phyloP scores from a whole-genome alignment of 2,113 vertebrate genomes.

The Tringa solitaria region DNA sequence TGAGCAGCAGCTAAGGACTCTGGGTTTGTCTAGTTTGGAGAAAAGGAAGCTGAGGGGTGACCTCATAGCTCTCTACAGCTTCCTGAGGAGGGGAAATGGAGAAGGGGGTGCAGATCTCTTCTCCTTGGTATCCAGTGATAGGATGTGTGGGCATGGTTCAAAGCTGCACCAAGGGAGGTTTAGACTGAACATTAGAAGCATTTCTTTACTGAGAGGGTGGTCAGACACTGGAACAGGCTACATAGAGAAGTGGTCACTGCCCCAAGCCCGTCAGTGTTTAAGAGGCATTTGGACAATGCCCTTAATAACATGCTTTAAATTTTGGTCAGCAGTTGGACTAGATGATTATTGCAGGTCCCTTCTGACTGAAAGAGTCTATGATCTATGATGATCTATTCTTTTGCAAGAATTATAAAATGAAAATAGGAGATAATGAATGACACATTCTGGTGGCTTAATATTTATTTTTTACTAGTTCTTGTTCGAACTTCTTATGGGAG shows the following conservation, averaged over 20 bases:
- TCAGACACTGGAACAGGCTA: neutral
- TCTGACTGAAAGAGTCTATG: neutral
- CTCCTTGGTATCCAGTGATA: neutral
- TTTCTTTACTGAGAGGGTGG: neutral
- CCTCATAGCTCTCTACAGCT: neutral
- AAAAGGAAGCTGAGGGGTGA: neutral
- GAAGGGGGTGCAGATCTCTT: neutral
- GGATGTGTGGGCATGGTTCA: neutral
- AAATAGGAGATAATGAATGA: neutral
- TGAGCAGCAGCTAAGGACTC: neutral
- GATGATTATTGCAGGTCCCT: neutral
- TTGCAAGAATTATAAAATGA: neutral
- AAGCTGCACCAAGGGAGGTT: neutral
- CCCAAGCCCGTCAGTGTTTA: neutral
- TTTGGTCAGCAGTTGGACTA: neutral
- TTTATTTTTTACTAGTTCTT: slow-evolving; percentile 3
- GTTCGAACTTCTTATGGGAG: neutral
- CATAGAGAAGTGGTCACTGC: neutral
- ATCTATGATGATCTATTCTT: neutral
- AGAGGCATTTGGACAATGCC: neutral
- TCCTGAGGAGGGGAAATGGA: neutral
- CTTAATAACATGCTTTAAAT: neutral
- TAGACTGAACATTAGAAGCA: neutral
- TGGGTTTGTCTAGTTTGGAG: neutral
- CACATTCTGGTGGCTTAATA: neutral